Base-by-base conservation (phyloP, 2,113 vertebrate genomes). In the Mixornis gularis region DNA sequence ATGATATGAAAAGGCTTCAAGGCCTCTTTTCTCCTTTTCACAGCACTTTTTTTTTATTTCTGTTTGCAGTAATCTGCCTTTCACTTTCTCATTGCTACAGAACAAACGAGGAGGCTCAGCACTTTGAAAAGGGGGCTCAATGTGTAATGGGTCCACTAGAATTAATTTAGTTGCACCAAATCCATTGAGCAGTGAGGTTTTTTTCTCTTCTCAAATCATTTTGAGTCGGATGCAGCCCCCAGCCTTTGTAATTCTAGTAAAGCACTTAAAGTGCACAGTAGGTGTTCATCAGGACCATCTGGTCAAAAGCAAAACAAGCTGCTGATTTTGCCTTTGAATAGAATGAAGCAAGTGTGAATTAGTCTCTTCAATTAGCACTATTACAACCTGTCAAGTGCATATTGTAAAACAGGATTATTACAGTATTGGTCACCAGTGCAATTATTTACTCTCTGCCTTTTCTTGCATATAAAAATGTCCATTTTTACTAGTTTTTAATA, bases 261-360 rank as follows among this genome's bases (percentile, higher is more conserved):
- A 99, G 99, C 99, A 99, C 99, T 99, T 99, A 99, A 99, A 99
- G 98, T 98, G 99, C 99, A 99, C 99, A 99, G 99, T 99, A 99
- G 99, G 99, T 98, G 99, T 99, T 99, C 99, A 99, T 99, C 99
- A 99, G 98, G 99, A 99, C 99, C 99, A 99, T 99, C 99, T 99
- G 99, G 98, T 98, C 98, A 98, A 98, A 98, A 98, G 98, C 98
- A 98, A 98, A 98, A 98, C 98, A 98, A 98, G 98, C 98, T 98
- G 98, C 98, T 98, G 98, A 97, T 98, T 98, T 97, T 97, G 97
- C 97, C 97, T 98, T 97, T 98, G 97, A 98, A 98, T 98, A 97
- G 97, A 98, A 97, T 97, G 96, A 97, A 98, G 98, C 97, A 98
- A 98, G 98, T 98, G 97, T 98, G 98, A 98, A 98, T 99, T 99